Percentiles rank a stretch among this genome's conserved stretches.
Evolutionary conservation across 2,113 vertebrate genomes (phyloP).

Genomic region (Microcebus griseorufus): DNA sequence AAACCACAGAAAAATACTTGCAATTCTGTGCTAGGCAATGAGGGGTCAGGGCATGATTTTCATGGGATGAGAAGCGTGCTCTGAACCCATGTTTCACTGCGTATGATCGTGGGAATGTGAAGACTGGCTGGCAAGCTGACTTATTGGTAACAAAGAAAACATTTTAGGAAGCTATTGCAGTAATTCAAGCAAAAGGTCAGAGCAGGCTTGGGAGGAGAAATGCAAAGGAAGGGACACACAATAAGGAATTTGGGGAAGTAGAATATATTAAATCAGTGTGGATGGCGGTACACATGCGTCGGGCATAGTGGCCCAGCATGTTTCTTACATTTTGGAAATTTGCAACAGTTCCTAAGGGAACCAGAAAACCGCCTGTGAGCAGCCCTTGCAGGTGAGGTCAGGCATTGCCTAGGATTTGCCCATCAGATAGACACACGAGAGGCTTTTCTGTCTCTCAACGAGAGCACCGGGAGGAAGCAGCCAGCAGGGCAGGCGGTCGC

Average conservation of each 20-base stretch:
- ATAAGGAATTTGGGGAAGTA: neutral
- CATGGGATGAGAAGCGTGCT: neutral
- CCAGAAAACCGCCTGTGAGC: neutral
- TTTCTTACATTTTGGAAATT: neutral
- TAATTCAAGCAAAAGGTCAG: neutral
- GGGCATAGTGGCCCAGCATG: neutral
- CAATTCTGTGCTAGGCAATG: neutral
- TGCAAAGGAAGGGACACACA: neutral
- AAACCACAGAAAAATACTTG: neutral
- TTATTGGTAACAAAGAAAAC: neutral
- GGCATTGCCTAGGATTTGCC: neutral
- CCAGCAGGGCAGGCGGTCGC: neutral
- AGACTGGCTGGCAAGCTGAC: neutral
- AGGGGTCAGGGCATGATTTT: neutral
- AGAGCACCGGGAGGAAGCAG: neutral
- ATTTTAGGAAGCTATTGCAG: neutral
- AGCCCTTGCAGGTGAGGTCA: neutral
- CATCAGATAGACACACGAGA: neutral
- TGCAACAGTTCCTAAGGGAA: neutral
- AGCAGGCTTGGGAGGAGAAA: neutral
- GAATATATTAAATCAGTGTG: neutral
- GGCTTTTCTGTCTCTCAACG: neutral
- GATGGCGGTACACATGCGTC: neutral
- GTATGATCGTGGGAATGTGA: neutral
- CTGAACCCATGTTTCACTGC: neutral